Evolutionary conservation across 2,113 vertebrate genomes (phyloP), one percentile per base, ranked within the genome.

Genomic region (Merops nubicus): DNA sequence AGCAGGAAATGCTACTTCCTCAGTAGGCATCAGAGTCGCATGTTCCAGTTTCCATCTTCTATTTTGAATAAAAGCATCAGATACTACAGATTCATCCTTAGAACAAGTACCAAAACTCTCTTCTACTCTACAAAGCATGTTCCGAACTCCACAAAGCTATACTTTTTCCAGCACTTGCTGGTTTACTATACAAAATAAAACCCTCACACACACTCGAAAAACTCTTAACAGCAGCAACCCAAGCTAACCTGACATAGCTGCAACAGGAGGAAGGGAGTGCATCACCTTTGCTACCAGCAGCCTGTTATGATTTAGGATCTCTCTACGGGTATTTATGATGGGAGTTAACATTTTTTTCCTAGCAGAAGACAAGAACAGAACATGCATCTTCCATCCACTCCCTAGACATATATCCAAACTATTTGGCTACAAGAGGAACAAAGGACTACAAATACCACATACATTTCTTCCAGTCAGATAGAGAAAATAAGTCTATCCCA

Each of bases 271-370:
- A 60, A 11, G 6, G 11, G 9, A 47, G 5, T 3, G 17, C 50
- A 43, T 9, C 50, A 65, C 20, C 45, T 33, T 10, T 25, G 26
- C 78, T 69, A 5, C 6, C 25, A 53, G 16, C 4, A 81, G 10
- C 36, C 26, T 3, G 0, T 5, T 5, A 31, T 3, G 34, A 59
- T 13, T 45, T 22, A 42, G 42, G 33, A 63, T 40, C 25, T 29
- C 51, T 34, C 77, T 21, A 4, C 3, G 22, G 6, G 65, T 36
- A 76, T 15, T 0, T 38, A 57, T 3, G 1, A 33, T 9, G 12
- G 0, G 0, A 51, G 11, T 48, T 11, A 34, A 47, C 3, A 0
- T 31, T 36, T 31, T n/a, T 22, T 11, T 31, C 28, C 43, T 42
- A 48, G 11, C 4, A 57, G 47, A 56, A 81, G 21, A 15, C 15